Base-by-base conservation (phyloP, 2,797 vertebrate genomes). In the Helicolenus hilgendorfi region DNA sequence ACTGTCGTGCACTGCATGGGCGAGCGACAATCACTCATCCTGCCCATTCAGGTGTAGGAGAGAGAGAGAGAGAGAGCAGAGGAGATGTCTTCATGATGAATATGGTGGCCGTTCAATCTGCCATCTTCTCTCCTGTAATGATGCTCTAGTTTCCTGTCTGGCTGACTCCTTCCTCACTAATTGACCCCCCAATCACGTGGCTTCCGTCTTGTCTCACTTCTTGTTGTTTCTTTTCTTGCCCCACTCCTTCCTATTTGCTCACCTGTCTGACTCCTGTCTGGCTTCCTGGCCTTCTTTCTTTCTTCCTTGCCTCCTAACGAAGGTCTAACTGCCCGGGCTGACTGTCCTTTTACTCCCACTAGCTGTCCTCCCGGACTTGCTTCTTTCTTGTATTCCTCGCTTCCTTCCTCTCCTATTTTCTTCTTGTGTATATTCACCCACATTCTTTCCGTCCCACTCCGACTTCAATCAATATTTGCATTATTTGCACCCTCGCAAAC, bases 221-320 rank as follows among this genome's bases (percentile, higher is more conserved):
- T 26, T 58, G 2, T 49, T 22, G 14, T 68, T 78, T 56, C 27
- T 68, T 68, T 70, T 29, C 7, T 33, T 18, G n/a, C 62, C 13
- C 20, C 26, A 7, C 49, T 14, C 33, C 22, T 36, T 41, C 27
- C 38, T 62, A 7, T 69, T 63, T 0, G 1, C 65, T 80, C 38
- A 83, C 79, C 45, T 20, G 36, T 80, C 27, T 75, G 41, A 2
- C 85, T 58, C 41, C 22, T 68, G 31, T 80, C 27, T 75, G 41
- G 2, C 85, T 58, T 70, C 20, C 18, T 76, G 74, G 29, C 72
- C 18, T 72, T 64, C 27, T 72, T 15, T 45, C 11, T 24, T 13
- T 14, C 65, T 22, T 49, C 53, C 45, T 74, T 22, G 33, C 63
- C 36, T 71, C 45, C 78, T 79, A 79, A 77, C 5, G 26, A 86